Evolutionary conservation across 2,888 invertebrate genomes (phyloP), one percentile per base, ranked within the genome.

Genomic region (Eumacrocentrus americanus): DNA sequence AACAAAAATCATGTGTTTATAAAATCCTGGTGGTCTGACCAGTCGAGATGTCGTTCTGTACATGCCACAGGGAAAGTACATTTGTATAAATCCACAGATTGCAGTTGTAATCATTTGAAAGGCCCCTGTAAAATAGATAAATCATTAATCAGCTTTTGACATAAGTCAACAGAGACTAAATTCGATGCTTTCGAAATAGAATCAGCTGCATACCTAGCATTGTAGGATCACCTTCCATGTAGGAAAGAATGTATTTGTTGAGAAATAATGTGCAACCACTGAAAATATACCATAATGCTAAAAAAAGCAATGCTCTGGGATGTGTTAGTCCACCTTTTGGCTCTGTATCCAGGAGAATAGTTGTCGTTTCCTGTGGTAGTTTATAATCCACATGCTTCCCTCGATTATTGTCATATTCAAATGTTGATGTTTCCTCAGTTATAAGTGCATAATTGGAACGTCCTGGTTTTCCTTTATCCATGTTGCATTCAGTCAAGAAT

Each of bases 51-150:
- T 83, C 20, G 86, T 84, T 78, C 85, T 85, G 70, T 89, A 90
- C 87, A 90, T 88, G 34, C 89, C 89, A 73, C 89, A 89, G 0
- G 90, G 89, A 72, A 88, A 84, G 73, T 89, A 88, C 83, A 91
- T 84, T 80, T 91, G 90, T 64, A 89, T 81, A 75, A 88, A 88
- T n/a, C 91, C 91, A 81, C 89, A 88, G 40, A 87, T 78, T 46
- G 89, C 87, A 18, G 90, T 91, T 84, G 89, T 88, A 54, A 89
- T 79, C 89, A 91, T 89, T 82, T 91, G 91, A 80, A 87, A 87
- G 63, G 89, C 88, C 68, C 90, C 91, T 91, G 71, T 4, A 75
- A 58, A 18, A 51, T 11, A 44, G 55, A 55, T 11, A 20, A 51
- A 53, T 9, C 12, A 20, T 12, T 18, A 20, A 20, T 58, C n/a